Base-by-base conservation (phyloP, 2,797 vertebrate species). In the Smutsia temminckii region DNA sequence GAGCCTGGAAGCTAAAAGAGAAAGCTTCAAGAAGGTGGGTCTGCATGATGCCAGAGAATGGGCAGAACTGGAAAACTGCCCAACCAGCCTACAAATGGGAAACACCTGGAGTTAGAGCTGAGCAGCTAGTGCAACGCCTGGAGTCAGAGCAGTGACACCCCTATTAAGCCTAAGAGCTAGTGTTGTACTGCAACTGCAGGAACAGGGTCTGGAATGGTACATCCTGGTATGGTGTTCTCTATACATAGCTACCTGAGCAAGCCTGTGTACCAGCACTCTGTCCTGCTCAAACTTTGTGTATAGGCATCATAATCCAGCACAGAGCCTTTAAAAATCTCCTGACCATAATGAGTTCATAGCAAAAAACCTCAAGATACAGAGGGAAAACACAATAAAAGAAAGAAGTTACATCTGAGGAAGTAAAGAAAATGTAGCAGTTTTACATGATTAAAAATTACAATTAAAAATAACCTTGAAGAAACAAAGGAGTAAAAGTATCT, bases 401-500 rank as follows among this genome's bases (percentile, higher is more conserved):
- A 85, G 23, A 85, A 81, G 16, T 85, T 94, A 53, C 8, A 27
- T 37, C 37, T 64, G 27, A 66, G 40, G 10, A 84, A 51, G 20
- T 61, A 84, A 95, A 91, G 51, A 91, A 86, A 69, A 69, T 37
- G 6, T 27, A 71, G 14, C 53, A 55, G 81, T 96, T 97, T 92
- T 75, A 63, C 18, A 42, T n/a, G 32, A 74, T 42, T 18, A 87
- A 84, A 96, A 51, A 83, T 74, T 74, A 64, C 37, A 75, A 84
- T 57, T 49, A 64, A 84, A 64, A 84, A 72, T 51, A 93, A 89
- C 6, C 11, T 91, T 11, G 77, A 93, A 94, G n/a, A 90, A 59
- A 72, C 81, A 90, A 92, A 71, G 11, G 27, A 37, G 7, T 49
- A 5, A 53, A 69, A 88, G 17, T 63, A 29, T 81, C 20, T 71